Evolutionary conservation across 2,113 vertebrate genomes (phyloP).

Genomic region (rat (Rattus norvegicus)): GRCr8 NC_086030.1:18091501-18092000

Average conservation of each 20-base stretch:
- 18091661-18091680: background rate
- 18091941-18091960: background rate
- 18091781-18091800: background rate
- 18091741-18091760: background rate
- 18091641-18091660: background rate
- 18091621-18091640: background rate
- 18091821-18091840: background rate
- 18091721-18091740: background rate
- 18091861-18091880: background rate
- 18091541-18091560: background rate
- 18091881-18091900: background rate
- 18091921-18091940: background rate
- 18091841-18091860: background rate
- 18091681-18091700: no score
- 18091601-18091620: no score
- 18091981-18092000: background rate
- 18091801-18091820: background rate
- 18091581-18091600: background rate
- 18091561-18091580: background rate
- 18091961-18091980: slow-evolving; percentile 6
- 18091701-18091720: background rate
- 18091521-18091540: background rate
- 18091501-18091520: background rate
- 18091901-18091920: background rate
- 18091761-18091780: background rate